Conservation (phyloP, 1,140 invertebrate species). For the Drosophila pseudoobscura region DNA sequence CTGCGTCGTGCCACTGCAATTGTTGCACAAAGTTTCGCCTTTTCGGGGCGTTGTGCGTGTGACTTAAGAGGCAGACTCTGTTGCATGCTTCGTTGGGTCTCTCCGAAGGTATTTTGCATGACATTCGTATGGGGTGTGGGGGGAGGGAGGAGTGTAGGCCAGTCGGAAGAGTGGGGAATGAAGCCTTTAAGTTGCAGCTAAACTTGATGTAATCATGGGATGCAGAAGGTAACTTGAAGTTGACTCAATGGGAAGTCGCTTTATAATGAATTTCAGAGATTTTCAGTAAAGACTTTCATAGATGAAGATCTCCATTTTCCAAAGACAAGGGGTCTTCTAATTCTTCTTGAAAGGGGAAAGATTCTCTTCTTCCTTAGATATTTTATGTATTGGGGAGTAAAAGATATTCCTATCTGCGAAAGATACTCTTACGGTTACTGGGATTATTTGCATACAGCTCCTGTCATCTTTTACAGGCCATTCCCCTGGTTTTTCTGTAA, state of each 20-base stretch:
- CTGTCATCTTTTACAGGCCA: too few relatives aligned
- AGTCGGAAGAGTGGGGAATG: background rate
- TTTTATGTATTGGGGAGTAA: too few relatives aligned
- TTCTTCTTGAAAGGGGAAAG: too few relatives aligned
- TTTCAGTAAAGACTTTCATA: too few relatives aligned
- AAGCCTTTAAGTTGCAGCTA: constrained; percentile 23
- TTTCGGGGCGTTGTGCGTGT: constrained; percentile 21
- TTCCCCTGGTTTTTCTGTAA: constrained; percentile 17
- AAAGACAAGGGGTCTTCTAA: too few relatives aligned
- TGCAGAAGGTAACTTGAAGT: background rate
- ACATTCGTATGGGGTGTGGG: too few relatives aligned
- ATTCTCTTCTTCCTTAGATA: too few relatives aligned
- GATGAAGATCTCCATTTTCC: too few relatives aligned
- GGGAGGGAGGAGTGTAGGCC: background rate
- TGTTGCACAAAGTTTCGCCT: constrained; percentile 11
- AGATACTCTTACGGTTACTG: too few relatives aligned
- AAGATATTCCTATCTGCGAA: too few relatives aligned
- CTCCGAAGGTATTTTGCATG: constrained; percentile 25
- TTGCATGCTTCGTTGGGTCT: constrained; percentile 32
- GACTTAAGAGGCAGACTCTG: constrained; percentile 10
- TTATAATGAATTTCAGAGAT: too few relatives aligned
- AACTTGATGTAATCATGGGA: background rate
- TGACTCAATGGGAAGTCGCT: constrained; percentile 12
- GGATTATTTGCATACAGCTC: too few relatives aligned
- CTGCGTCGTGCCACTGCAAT: background rate